phyloP scores from a whole-genome alignment of 1,140 invertebrate species.

The Macrobrachium rosenbergii region DNA sequence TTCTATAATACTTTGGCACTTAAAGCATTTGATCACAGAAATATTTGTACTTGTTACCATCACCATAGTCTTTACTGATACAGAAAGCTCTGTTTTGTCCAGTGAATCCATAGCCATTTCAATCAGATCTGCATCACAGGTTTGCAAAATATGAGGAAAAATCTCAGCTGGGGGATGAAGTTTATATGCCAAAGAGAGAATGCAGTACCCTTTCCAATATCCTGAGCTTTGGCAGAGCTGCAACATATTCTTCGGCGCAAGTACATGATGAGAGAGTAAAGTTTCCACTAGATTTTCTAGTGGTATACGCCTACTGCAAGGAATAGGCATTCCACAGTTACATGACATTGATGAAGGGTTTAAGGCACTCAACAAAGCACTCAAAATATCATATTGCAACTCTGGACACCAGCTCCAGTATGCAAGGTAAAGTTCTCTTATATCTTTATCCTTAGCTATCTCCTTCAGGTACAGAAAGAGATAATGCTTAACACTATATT shows the following conservation, averaged over 20 bases:
- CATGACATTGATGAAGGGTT: slow-evolving; percentile 28
- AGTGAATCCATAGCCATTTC: slow-evolving; percentile 28
- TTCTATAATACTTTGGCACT: slow-evolving; percentile 26
- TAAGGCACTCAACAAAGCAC: slow-evolving; percentile 18
- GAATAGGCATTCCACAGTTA: slow-evolving; percentile 43
- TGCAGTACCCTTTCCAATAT: slow-evolving; percentile 45
- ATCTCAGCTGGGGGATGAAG: slow-evolving; percentile 16
- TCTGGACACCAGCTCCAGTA: slow-evolving; percentile 35
- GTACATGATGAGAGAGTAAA: slow-evolving; percentile 28
- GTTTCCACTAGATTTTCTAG: slow-evolving; percentile 23
- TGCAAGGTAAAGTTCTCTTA: slow-evolving; percentile 24
- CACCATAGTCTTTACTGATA: not conserved
- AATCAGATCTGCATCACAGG: slow-evolving; percentile 24
- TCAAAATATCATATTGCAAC: slow-evolving; percentile 43
- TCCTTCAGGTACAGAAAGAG: slow-evolving; percentile 42
- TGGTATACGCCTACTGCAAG: slow-evolving; percentile 6
- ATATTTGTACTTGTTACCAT: slow-evolving; percentile 23
- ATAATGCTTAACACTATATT: not conserved
- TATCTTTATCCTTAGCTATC: slow-evolving; percentile 5
- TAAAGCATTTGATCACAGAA: slow-evolving; percentile 33
- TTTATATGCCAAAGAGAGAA: slow-evolving; percentile 29
- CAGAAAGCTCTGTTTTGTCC: not conserved
- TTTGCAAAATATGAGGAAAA: slow-evolving; percentile 43
- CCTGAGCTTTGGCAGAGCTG: slow-evolving; percentile 32
- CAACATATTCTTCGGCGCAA: slow-evolving; percentile 27